phyloP scores from a whole-genome alignment of 2,888 invertebrate genomes.

The Anaspis maculata region DNA sequence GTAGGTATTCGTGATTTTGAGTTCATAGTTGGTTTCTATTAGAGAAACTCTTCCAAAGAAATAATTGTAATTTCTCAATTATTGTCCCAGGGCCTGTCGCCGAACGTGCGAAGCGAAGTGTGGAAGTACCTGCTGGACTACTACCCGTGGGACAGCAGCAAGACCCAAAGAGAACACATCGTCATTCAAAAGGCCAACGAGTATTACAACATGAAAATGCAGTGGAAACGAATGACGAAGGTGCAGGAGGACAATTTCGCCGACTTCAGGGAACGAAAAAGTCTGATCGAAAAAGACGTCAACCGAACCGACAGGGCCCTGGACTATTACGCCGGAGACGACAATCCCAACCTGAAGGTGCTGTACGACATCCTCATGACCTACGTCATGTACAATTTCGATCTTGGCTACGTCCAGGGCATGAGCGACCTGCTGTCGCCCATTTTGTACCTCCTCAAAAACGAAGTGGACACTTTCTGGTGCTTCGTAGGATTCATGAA shows the following conservation, averaged over 20 bases:
- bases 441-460: slow-evolving; percentile 76
- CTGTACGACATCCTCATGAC: slow-evolving; percentile 94
- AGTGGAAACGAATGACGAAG: slow-evolving; percentile 86
- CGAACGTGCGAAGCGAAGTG: slow-evolving; percentile 67
- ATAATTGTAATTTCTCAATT: too few species aligned
- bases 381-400: slow-evolving; percentile 98
- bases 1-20: too few species aligned
- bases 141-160: slow-evolving; percentile 75
- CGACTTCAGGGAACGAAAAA: slow-evolving; percentile 83
- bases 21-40: too few species aligned
- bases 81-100: slow-evolving; percentile 70
- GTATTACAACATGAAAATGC: slow-evolving; percentile 92
- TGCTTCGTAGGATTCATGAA: slow-evolving; percentile 98
- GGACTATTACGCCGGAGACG: slow-evolving; percentile 87
- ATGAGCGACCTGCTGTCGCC: slow-evolving; percentile 98
- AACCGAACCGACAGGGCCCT: slow-evolving; percentile 89
- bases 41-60: too few species aligned
- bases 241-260: slow-evolving; percentile 84
- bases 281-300: slow-evolving; percentile 95
- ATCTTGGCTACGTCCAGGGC: slow-evolving; percentile 91
- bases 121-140: slow-evolving; percentile 95
- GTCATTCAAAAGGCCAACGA: slow-evolving; percentile 70
- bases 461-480: slow-evolving; percentile 98
- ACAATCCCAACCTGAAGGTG: slow-evolving; percentile 78
- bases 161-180: slow-evolving; percentile 58